Percentiles rank a stretch among this genome's conserved stretches.
phyloP scores from a whole-genome alignment of 2,888 invertebrate species.

The Chymomyza amoena region DNA sequence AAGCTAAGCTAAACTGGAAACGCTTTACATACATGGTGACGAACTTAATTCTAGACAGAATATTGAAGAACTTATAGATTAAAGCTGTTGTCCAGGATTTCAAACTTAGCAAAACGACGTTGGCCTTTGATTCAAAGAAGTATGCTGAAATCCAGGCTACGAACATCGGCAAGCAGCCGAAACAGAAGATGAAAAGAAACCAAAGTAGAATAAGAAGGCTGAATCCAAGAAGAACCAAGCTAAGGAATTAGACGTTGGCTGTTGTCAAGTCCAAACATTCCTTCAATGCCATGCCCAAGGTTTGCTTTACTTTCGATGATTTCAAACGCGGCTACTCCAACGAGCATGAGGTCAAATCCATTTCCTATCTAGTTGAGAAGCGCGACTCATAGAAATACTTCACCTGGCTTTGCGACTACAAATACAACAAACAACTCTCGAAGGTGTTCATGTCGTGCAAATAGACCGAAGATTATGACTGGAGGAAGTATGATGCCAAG shows the following conservation, averaged over 20 bases:
- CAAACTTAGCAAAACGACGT: conserved; percentile 87
- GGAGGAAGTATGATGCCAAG: conserved; percentile 94
- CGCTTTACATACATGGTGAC: conserved; percentile 83
- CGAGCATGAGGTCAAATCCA: conserved; percentile 93
- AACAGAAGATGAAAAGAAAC: conserved; percentile 74
- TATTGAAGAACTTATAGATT: conserved; percentile 91
- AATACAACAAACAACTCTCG: conserved; percentile 93
- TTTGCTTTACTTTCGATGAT: conserved; percentile 96
- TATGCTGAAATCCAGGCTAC: conserved; percentile 81
- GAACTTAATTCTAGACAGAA: conserved; percentile 86
- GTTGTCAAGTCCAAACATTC: conserved; percentile 93
- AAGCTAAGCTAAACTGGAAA: conserved; percentile 91
- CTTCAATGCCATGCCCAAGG: conserved; percentile 93
- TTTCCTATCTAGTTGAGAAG: conserved; percentile 99
- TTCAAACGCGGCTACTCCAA: conserved; percentile 99
- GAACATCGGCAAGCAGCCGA: conserved; percentile 64
- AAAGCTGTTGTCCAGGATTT: conserved; percentile 83
- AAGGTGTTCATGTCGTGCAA: conserved; percentile 99
- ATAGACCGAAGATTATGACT: conserved; percentile 93
- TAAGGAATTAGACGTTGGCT: conserved; percentile 85
- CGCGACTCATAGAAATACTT: too few relatives aligned
- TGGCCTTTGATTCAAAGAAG: conserved; percentile 89
- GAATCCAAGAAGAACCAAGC: conserved; percentile 80
- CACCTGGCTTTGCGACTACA: too few relatives aligned
- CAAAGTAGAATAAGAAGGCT: conserved; percentile 78